Evolutionary conservation across 1,140 invertebrate species (phyloP).

Genomic region (Zeugodacus cucurbitae): DNA sequence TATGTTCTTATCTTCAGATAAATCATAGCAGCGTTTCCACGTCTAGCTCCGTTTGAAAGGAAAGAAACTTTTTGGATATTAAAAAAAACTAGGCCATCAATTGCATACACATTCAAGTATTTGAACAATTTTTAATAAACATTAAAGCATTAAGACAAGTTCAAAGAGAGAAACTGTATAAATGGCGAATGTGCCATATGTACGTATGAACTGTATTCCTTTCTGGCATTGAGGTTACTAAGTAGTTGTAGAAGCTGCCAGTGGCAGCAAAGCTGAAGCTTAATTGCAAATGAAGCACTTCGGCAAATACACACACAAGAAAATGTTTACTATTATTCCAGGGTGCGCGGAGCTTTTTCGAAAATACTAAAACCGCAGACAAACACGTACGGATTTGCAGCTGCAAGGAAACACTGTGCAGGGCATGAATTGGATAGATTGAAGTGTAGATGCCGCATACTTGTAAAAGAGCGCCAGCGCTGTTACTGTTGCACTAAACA

Average conservation of each 20-base stretch:
- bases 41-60: too few relatives aligned
- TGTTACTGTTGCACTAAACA: neutral
- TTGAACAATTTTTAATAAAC: neutral
- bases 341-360: neutral
- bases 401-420: neutral
- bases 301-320: neutral
- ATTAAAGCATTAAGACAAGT: neutral
- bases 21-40: too few relatives aligned
- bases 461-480: too few relatives aligned
- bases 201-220: neutral
- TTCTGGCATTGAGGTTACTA: neutral
- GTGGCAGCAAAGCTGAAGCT: neutral
- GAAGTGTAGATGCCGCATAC: neutral
- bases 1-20: too few relatives aligned
- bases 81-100: too few relatives aligned
- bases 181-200: neutral
- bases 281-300: slow-evolving; percentile 16
- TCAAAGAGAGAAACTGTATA: neutral
- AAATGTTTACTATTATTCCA: neutral
- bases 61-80: too few relatives aligned
- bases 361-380: neutral
- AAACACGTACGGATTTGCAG: neutral
- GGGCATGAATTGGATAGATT: neutral
- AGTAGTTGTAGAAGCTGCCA: neutral
- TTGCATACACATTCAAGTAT: neutral